A percentile compares a stretch with the other conserved stretches of the same genome.
These are phyloP conservation scores for Bergia puertoricense DNA, from an alignment of 92 coral and sea anemone species.

Conservation along the genomic window DNA sequence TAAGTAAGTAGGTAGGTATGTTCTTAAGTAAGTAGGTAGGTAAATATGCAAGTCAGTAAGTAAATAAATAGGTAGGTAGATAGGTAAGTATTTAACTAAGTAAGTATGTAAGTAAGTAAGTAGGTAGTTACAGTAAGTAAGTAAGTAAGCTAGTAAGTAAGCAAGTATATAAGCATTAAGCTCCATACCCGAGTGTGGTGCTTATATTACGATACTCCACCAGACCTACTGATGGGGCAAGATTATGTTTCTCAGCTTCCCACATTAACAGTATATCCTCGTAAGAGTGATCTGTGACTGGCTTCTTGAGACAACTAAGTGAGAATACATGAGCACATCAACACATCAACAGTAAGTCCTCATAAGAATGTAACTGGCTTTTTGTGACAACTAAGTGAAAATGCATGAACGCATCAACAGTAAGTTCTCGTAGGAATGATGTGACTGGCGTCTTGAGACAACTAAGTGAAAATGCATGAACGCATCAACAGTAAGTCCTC, in stretches of 20 bases:
- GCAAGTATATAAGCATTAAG: not conserved
- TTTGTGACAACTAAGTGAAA: constrained; percentile 37
- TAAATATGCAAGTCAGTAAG: no score
- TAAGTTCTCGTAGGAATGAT: constrained; percentile 68
- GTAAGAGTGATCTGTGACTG: constrained; percentile 74
- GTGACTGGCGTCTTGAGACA: constrained; percentile 63
- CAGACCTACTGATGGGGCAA: constrained; percentile 66
- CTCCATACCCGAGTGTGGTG: constrained; percentile 55
- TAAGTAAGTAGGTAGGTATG: no score
- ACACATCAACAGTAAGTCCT: no score
- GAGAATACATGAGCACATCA: not conserved
- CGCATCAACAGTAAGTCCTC: constrained; percentile 65
- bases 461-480: constrained; percentile 10
- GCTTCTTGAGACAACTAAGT: constrained; percentile 53
- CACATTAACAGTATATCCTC: constrained; percentile 70
- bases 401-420: constrained; percentile 51
- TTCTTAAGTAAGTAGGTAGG: no score
- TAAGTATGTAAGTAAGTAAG: no score
- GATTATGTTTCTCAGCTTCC: constrained; percentile 63
- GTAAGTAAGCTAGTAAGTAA: no score
- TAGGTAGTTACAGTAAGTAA: no score
- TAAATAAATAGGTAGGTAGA: no score
- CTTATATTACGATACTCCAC: constrained; percentile 76
- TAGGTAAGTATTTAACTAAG: no score
- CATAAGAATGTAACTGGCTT: constrained; percentile 67